Base-by-base conservation (phyloP, 2,797 vertebrate species). In the Pseudomugil gertrudae region DNA sequence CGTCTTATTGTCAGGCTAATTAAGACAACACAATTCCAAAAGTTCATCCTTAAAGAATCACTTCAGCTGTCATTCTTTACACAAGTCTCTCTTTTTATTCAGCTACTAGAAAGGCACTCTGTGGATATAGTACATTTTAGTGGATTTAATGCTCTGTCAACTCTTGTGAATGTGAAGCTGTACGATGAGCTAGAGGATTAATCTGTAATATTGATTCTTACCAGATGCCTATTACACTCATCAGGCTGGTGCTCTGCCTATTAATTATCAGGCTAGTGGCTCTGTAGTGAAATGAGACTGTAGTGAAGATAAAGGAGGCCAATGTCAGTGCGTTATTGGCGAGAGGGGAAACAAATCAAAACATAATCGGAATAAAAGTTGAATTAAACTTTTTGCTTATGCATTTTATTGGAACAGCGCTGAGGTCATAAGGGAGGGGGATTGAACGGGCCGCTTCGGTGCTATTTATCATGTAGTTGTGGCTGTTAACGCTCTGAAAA, bases 11-110 rank as follows among this genome's bases (percentile, higher is more conserved):
- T 84, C 84, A 66, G 33, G 38, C 19, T 57, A 8, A 71, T 29
- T 65, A 78, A 80, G 69, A 72, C 61, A 68, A 69, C 50, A 67
- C 64, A 71, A 55, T 68, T 84, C 83, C 84, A 62, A 62, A 66
- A 71, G 65, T 69, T 79, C 72, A 87, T 90, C 82, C 75, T 75
- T 86, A 79, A 79, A 78, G 76, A 74, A 52, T 36, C 74, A 59
- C 72, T 79, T 85, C 59, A 84, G 75, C 72, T 62, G 73, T 63
- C 65, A 9, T 43, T 24, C 56, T 38, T 57, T 35, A 23, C 60
- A 79, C 69, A 58, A 60, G 57, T 71, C 57, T 69, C 54, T 50
- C 69, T 30, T 54, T 52, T 38, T 29, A 57, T 36, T 21, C 63
- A 35, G 23, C 36, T 57, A 47, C 67, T n/a, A 36, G n/a, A 75